These are phyloP conservation scores for Pristionchus arcanus DNA, from an alignment of 2,888 invertebrate genomes.

Conservation along the genomic window DNA sequence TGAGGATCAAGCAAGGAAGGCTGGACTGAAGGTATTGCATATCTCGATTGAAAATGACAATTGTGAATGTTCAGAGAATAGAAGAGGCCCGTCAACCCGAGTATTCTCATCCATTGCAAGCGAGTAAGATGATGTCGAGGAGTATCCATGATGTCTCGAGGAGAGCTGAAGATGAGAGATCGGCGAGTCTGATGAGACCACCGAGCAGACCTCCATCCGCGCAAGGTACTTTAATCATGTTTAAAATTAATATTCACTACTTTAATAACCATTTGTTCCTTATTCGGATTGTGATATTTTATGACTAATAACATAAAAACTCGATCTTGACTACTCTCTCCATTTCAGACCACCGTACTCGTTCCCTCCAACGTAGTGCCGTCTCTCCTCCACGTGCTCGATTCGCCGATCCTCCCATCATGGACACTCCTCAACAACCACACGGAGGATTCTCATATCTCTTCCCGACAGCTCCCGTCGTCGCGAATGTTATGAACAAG, in stretches of 20 bases:
- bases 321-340: no score
- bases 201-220: slow-evolving; percentile 51
- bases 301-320: no score
- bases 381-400: slow-evolving; percentile 65
- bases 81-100: slow-evolving; percentile 34
- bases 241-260: not conserved
- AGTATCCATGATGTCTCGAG: slow-evolving; percentile 46
- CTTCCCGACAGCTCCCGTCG: slow-evolving; percentile 72
- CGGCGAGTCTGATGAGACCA: slow-evolving; percentile 42
- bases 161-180: slow-evolving; percentile 46
- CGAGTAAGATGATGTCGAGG: slow-evolving; percentile 48
- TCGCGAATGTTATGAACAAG: slow-evolving; percentile 66
- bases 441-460: slow-evolving; percentile 75
- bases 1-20: slow-evolving; percentile 59
- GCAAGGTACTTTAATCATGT: slow-evolving; percentile 6
- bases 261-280: not conserved
- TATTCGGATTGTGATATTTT: no score
- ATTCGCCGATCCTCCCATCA: slow-evolving; percentile 69
- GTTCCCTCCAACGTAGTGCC: slow-evolving; percentile 42
- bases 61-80: not conserved
- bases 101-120: slow-evolving; percentile 56
- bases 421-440: slow-evolving; percentile 66
- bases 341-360: slow-evolving; percentile 26
- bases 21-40: slow-evolving; percentile 17
- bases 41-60: not conserved